phyloP scores from a whole-genome alignment of 2,113 vertebrate species.

The Brachionichthys hirsutus region DNA sequence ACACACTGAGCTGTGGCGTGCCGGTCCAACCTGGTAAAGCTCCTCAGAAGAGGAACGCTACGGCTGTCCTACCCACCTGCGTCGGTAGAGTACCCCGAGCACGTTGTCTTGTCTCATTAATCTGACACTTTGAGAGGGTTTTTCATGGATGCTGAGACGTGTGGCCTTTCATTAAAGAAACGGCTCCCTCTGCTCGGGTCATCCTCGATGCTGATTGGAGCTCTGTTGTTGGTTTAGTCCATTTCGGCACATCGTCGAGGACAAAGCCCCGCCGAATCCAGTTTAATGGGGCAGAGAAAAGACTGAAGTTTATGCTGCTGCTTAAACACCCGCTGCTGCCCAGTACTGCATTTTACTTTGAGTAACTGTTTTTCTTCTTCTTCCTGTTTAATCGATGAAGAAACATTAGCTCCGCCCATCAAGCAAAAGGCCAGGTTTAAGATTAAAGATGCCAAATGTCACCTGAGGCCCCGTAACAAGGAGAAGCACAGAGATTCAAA shows the following conservation, averaged over 20 bases:
- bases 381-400: slow-evolving; percentile 64
- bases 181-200: no score
- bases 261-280: no score
- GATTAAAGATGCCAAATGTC: slow-evolving; percentile 95
- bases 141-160: no score
- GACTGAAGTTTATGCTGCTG: no score
- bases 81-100: slow-evolving; percentile 74
- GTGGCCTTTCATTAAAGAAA: no score
- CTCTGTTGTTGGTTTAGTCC: no score
- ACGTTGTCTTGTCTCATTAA: not conserved
- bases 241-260: no score
- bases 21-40: slow-evolving; percentile 82
- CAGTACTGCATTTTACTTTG: no score
- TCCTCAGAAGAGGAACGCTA: slow-evolving; percentile 79
- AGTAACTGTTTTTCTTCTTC: not conserved
- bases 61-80: slow-evolving; percentile 77
- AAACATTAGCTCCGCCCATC: slow-evolving; percentile 79
- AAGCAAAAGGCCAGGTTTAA: slow-evolving; percentile 95
- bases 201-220: no score
- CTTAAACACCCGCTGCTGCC: not conserved
- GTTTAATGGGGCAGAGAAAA: no score
- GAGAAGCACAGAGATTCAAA: slow-evolving; percentile 83
- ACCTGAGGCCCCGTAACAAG: slow-evolving; percentile 86
- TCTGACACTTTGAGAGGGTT: no score
- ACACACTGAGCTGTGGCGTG: slow-evolving; percentile 87